Evolutionary conservation across 2,888 invertebrate species (phyloP).

Genomic region (Tanaodytes sp.): DNA sequence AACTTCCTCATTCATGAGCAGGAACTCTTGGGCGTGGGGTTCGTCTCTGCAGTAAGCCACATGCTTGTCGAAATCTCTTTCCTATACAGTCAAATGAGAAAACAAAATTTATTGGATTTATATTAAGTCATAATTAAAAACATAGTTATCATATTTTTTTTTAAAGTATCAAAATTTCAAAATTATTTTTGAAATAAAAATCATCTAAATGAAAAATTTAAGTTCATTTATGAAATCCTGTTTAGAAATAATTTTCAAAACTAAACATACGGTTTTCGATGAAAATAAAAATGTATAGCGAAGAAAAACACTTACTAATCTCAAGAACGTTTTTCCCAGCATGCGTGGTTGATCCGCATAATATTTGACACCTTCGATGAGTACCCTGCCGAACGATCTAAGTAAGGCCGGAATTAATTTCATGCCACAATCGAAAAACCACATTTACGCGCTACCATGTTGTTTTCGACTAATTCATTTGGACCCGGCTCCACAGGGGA

Average conservation of each 20-base stretch:
- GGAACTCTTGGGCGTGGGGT: conserved; percentile 85
- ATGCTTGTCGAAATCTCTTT: conserved; percentile 95
- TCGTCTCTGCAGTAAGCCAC: conserved; percentile 92
- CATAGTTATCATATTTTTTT: no score
- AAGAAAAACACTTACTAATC: conserved; percentile 82
- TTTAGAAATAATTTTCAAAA: no score
- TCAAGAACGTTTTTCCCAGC: conserved; percentile 90
- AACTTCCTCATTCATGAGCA: conserved; percentile 80
- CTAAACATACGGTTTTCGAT: no score
- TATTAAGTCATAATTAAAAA: no score
- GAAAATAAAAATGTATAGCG: no score
- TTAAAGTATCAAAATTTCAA: no score
- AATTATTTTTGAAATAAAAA: no score
- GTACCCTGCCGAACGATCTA: conserved; percentile 79
- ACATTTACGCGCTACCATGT: conserved; percentile 48
- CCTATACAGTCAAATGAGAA: no score
- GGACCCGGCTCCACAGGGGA: conserved; percentile 34
- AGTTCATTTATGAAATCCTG: no score
- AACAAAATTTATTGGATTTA: conserved; percentile 8
- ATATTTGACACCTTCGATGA: conserved; percentile 94
- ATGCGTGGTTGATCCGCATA: conserved; percentile 90
- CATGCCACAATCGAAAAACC: conserved; percentile 70
- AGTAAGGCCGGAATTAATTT: conserved; percentile 72
- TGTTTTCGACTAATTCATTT: conserved; percentile 21
- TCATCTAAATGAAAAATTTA: no score